Evolutionary conservation across 2,888 invertebrate species (phyloP), one percentile per base, ranked within the genome.

Genomic region (Drosophila macrospina): DNA sequence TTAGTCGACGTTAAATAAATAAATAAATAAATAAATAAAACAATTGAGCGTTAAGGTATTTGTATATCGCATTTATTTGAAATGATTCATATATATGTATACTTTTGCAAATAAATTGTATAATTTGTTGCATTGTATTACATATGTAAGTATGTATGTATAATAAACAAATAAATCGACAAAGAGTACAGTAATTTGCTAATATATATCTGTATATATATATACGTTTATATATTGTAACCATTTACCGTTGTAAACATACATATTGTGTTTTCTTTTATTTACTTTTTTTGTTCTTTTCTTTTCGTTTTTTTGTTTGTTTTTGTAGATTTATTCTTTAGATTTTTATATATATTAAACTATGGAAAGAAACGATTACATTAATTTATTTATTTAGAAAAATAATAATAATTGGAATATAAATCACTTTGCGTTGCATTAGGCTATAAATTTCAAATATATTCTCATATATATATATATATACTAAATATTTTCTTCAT

Each of bases 381-480:
- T 88, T 75, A 78, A 83, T 80, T 78, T 79, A 75, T 77, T 86
- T 86, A 84, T 83, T 80, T 81, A 84, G 77, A 88, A 80, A 86
- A 75, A 88, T 88, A 78, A 85, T 88, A 83, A 88, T 84, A 88
- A 86, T 86, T 86, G 86, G 86, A 86, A 86, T 84, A 83, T 86
- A 88, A 88, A 86, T 86, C 87, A 88, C 87, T 88, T 88, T 88
- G 83, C 80, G 75, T 84, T 83, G 77, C 73, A 79, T 83, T 84
- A 82, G 74, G 77, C 81, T 78, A 78, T 82, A 80, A 80, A 78
- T 74, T 82, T 86, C 85, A 79, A 77, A 74, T 72, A 84, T 70
- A 72, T 72, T 61, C 64, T 74, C 70, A 70, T 76, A 69, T 82
- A 69, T 66, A 5, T 66, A 10, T 75, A 79, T 82, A 79, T 75